Conservation (phyloP, 1,140 invertebrate species). For the Eubasilissa regina region DNA sequence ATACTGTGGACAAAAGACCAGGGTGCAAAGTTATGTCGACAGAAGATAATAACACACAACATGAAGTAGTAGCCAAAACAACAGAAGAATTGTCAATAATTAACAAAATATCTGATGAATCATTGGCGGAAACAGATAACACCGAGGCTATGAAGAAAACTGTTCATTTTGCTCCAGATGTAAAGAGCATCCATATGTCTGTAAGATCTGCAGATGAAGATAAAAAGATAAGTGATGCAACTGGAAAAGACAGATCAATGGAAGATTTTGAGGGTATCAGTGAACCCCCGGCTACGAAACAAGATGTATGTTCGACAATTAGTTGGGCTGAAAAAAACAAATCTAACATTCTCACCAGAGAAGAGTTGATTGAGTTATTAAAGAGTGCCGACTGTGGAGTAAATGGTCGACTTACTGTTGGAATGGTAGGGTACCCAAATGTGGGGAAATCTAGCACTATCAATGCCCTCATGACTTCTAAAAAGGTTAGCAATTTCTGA, state of each 20-base stretch:
- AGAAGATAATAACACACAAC: background rate
- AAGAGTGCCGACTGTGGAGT: conserved; percentile 77
- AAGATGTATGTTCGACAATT: background rate
- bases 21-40: conserved; percentile 10
- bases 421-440: conserved; percentile 98
- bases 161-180: conserved; percentile 23
- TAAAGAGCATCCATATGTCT: no score
- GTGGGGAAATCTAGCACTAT: conserved; percentile 99
- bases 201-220: background rate
- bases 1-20: conserved; percentile 61
- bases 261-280: background rate
- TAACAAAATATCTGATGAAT: conserved; percentile 42
- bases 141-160: background rate
- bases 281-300: background rate
- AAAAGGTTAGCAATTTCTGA: conserved; percentile 79
- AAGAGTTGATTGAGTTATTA: conserved; percentile 80
- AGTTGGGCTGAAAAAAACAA: conserved; percentile 64
- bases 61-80: background rate
- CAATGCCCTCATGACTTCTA: conserved; percentile 90
- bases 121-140: background rate
- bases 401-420: conserved; percentile 83
- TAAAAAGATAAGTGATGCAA: background rate
- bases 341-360: conserved; percentile 73
- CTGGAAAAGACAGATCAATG: background rate
- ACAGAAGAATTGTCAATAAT: conserved; percentile 60